Percentiles rank a stretch among this genome's conserved stretches.
These are phyloP conservation scores for Siphonodentalium dalli DNA, from an alignment of 2,888 invertebrate species.

Conservation along the genomic window DNA sequence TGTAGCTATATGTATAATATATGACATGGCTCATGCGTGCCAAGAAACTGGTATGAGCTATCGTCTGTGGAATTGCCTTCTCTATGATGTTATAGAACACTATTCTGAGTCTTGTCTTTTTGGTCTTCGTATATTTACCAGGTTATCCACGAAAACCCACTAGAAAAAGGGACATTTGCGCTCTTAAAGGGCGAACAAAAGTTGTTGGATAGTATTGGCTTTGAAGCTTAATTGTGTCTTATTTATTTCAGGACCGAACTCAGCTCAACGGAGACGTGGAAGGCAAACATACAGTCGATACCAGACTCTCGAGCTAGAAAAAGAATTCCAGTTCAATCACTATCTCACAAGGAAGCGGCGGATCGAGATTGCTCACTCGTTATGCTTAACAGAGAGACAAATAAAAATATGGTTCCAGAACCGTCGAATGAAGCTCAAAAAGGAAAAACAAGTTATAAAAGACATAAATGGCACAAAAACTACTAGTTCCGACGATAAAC, in stretches of 20 bases:
- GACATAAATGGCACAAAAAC: conserved; percentile 46
- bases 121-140: too few relatives aligned
- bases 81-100: too few relatives aligned
- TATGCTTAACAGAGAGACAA: conserved; percentile 95
- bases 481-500: conserved; percentile 13
- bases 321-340: conserved; percentile 98
- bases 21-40: too few relatives aligned
- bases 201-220: neutral
- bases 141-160: too few relatives aligned
- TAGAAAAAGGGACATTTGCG: too few relatives aligned
- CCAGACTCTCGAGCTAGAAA: conserved; percentile 96
- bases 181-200: too few relatives aligned
- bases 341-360: conserved; percentile 95
- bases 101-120: too few relatives aligned
- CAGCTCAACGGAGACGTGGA: conserved; percentile 71
- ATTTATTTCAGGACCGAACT: conserved; percentile 55
- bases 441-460: conserved; percentile 57
- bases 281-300: conserved; percentile 97
- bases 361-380: conserved; percentile 95
- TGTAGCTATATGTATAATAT: too few relatives aligned
- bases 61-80: too few relatives aligned
- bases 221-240: neutral
- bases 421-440: conserved; percentile 95
- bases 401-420: conserved; percentile 79
- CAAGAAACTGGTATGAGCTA: too few relatives aligned